These are phyloP conservation scores for Chloroceryle aenea DNA, from an alignment of 2,113 vertebrate species.

Conservation along the genomic window DNA sequence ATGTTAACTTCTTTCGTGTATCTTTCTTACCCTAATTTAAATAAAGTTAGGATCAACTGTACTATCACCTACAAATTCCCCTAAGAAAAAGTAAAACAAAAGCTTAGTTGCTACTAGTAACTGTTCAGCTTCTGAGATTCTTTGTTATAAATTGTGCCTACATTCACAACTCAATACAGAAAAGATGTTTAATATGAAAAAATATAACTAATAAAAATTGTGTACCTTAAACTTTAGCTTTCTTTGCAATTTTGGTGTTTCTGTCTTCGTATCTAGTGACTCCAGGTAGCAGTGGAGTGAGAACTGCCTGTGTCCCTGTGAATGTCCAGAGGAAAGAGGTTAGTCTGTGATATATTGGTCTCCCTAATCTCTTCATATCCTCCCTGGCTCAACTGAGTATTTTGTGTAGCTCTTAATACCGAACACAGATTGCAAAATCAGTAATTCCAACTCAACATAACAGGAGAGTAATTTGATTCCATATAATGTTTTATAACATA, in stretches of 20 bases:
- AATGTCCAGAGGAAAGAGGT: conserved; percentile 32
- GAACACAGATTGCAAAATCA: conserved; percentile 38
- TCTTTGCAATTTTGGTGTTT: neutral
- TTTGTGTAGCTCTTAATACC: conserved; percentile 73
- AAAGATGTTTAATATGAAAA: neutral
- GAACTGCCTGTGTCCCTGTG: conserved; percentile 19
- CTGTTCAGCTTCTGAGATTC: neutral
- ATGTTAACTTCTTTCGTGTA: neutral
- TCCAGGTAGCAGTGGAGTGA: neutral
- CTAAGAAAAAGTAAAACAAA: neutral
- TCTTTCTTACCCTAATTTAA: neutral
- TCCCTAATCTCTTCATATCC: conserved; percentile 72
- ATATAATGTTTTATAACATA: conserved; percentile 30
- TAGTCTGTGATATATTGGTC: conserved; percentile 64
- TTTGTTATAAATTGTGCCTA: neutral
- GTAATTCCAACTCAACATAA: neutral
- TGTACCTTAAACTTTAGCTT: conserved; percentile 26
- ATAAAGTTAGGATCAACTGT: neutral
- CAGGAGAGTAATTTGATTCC: conserved; percentile 3
- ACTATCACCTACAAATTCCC: neutral
- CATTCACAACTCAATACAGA: neutral
- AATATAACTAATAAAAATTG: neutral
- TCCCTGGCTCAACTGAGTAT: conserved; percentile 53
- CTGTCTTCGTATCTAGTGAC: neutral
- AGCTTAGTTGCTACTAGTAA: neutral